Conservation (phyloP, 2,797 vertebrate genomes). For the Sphenodon punctatus region DNA sequence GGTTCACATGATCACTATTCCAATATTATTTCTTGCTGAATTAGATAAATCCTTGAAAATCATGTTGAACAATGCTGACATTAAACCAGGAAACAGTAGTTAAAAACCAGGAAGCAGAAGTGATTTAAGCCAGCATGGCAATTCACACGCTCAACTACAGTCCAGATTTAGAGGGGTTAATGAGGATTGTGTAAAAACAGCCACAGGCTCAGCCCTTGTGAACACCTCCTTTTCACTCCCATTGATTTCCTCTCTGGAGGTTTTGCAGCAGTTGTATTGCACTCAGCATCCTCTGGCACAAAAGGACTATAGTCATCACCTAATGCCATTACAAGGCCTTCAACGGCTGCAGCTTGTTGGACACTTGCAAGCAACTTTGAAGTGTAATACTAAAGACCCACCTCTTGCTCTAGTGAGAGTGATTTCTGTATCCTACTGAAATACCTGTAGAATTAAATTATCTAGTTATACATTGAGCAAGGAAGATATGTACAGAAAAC, state of each 20-base stretch:
- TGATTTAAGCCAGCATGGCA: too few species aligned
- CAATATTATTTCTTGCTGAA: too few species aligned
- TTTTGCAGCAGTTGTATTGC: constrained; percentile 59
- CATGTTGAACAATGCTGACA: too few species aligned
- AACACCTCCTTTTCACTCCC: constrained; percentile 63
- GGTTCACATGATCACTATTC: too few species aligned
- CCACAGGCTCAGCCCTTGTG: constrained; percentile 41
- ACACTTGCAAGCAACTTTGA: constrained; percentile 65
- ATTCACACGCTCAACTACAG: too few species aligned
- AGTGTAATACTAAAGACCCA: constrained; percentile 53
- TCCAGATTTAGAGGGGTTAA: too few species aligned
- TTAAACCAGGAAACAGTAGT: too few species aligned
- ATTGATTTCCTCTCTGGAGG: constrained; percentile 61
- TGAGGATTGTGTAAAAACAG: too few species aligned
- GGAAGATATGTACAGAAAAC: background rate
- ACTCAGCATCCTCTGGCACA: constrained; percentile 66
- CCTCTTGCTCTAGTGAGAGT: constrained; percentile 24
- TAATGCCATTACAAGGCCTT: constrained; percentile 43
- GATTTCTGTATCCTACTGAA: background rate
- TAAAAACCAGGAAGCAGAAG: too few species aligned
- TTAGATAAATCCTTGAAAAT: too few species aligned
- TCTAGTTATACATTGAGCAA: background rate
- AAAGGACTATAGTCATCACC: constrained; percentile 67
- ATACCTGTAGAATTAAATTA: background rate
- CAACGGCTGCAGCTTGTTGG: constrained; percentile 75